phyloP scores from a whole-genome alignment of 1,140 invertebrate genomes.

The Dryas iulia region DNA sequence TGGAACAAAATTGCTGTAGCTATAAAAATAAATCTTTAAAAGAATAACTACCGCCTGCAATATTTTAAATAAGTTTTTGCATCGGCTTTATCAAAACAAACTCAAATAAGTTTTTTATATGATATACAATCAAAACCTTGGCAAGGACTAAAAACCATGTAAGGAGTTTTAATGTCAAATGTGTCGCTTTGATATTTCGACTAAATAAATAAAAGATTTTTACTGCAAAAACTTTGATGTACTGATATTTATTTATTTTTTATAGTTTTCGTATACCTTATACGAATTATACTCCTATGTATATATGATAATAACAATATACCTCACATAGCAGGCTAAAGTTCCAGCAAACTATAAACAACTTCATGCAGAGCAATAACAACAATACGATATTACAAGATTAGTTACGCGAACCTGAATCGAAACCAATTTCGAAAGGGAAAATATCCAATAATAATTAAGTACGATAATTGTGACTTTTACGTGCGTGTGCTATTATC shows the following conservation, averaged over 20 bases:
- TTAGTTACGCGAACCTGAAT: conserved; percentile 44
- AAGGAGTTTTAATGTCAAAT: too few relatives aligned
- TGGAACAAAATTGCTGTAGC: background rate
- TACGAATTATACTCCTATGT: background rate
- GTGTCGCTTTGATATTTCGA: too few relatives aligned
- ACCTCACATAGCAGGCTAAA: conserved; percentile 28
- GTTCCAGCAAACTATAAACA: conserved; percentile 36
- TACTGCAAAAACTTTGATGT: background rate
- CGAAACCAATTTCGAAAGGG: conserved; percentile 38
- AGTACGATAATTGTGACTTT: conserved; percentile 61
- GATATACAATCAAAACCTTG: too few relatives aligned
- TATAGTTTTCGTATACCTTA: background rate
- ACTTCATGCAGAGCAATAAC: conserved; percentile 34
- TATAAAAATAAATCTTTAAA: background rate
- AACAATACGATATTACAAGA: conserved; percentile 43
- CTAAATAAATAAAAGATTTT: too few relatives aligned
- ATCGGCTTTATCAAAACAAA: background rate
- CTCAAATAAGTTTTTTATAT: too few relatives aligned
- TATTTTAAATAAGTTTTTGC: background rate
- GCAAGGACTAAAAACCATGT: too few relatives aligned
- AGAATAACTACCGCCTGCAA: background rate
- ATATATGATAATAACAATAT: conserved; percentile 20
- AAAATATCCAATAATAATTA: conserved; percentile 60
- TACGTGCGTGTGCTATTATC: conserved; percentile 48
- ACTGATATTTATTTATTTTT: background rate